Evolutionary conservation across 2,113 vertebrate species (phyloP), one percentile per base, ranked within the genome.

Genomic region (Aegithalos caudatus): DNA sequence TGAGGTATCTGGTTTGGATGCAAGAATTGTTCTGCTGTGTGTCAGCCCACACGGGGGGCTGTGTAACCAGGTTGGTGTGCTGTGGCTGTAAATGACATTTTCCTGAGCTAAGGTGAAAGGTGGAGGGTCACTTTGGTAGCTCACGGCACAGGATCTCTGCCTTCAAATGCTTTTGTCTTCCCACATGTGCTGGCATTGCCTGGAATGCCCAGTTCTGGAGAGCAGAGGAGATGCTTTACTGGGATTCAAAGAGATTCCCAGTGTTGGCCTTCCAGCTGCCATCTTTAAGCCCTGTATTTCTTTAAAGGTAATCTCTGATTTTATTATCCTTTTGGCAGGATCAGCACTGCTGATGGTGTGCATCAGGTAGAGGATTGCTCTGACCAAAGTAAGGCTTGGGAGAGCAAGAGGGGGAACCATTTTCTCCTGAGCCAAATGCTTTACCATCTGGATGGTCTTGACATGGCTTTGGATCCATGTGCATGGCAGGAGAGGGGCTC

Each of bases 211-310:
- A 5, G 22, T 42, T 51, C 62, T 42, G 86, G 58, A 90, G 24
- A 62, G 38, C 56, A 33, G 37, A 72, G 51, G 11, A 42, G 48
- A 7, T 67, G 9, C 77, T 87, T 65, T 54, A 21, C 33, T 56
- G 17, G 19, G 79, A 45, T 84, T 66, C 58, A 66, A 16, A 67
- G 27, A 45, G 19, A 64, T 62, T 42, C 98, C 92, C 71, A 95
- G 97, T 24, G 25, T 5, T 67, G 25, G 3, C 29, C 33, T 97
- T 98, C 40, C 96, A 90, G 97, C 97, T 97, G 97, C 98, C 40
- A 10, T 80, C 79, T 72, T 37, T 35, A 45, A n/a, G 17, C 25
- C 20, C 20, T 89, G 57, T 48, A 22, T 58, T 95, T 76, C 67
- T 77, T 64, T 72, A 29, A 80, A 90, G 73, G 50, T 53, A 50